These are phyloP conservation scores for Eristalis arbustorum DNA, from an alignment of 2,888 invertebrate species.

Conservation along the genomic window DNA sequence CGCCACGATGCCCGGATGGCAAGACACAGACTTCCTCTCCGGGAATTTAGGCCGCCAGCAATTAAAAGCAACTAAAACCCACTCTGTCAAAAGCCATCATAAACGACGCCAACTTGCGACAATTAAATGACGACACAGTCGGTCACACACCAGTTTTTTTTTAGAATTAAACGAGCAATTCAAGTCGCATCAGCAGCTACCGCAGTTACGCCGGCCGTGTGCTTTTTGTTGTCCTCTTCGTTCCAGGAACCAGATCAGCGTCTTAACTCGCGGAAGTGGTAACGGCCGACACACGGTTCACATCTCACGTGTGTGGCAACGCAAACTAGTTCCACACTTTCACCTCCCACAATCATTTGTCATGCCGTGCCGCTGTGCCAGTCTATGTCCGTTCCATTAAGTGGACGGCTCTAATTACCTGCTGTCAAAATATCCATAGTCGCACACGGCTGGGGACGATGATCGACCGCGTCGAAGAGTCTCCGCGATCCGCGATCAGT, in stretches of 20 bases:
- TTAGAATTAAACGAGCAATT: neutral
- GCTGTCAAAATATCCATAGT: neutral
- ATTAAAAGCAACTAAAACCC: neutral
- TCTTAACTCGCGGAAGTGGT: slow-evolving; percentile 21
- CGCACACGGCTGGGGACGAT: neutral
- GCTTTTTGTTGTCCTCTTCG: neutral
- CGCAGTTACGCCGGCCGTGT: neutral
- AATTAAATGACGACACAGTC: neutral
- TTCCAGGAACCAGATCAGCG: neutral
- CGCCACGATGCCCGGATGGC: neutral
- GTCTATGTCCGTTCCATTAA: neutral
- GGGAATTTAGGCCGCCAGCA: neutral
- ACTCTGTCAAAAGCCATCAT: neutral
- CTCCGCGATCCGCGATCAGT: neutral
- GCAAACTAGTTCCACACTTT: slow-evolving; percentile 29
- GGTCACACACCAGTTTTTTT: neutral
- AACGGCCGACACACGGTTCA: neutral
- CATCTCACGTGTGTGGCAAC: neutral
- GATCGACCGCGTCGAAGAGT: neutral
- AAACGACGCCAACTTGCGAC: neutral
- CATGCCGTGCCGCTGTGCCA: neutral
- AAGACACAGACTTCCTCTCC: neutral
- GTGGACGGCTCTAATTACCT: slow-evolving; percentile 26
- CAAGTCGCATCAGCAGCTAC: neutral
- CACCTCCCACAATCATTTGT: slow-evolving; percentile 46